These are phyloP conservation scores for Schizotus pectinicornis DNA, from an alignment of 2,888 invertebrate species.

Conservation along the genomic window DNA sequence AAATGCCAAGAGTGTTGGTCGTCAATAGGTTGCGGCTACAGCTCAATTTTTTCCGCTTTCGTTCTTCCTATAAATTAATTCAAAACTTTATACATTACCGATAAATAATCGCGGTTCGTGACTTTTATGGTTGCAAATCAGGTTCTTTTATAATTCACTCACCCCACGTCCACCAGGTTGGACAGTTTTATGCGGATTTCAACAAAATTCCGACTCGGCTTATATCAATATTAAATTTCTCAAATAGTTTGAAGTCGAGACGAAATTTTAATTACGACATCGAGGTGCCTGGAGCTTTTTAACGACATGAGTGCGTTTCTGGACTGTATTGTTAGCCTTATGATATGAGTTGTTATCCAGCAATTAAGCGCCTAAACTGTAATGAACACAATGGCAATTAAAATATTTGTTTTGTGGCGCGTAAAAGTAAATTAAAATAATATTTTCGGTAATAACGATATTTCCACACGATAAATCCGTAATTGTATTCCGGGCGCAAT, in stretches of 20 bases:
- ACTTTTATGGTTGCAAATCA: slow-evolving; percentile 15
- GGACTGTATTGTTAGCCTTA: slow-evolving; percentile 18
- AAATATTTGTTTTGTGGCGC: slow-evolving; percentile 29
- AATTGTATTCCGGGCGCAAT: slow-evolving; percentile 20
- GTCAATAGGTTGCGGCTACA: neutral
- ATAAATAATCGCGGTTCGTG: slow-evolving; percentile 4
- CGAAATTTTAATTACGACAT: neutral
- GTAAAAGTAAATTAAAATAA: slow-evolving; percentile 28
- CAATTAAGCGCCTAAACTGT: slow-evolving; percentile 28
- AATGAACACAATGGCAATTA: slow-evolving; percentile 27
- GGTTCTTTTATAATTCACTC: neutral
- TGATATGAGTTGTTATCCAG: slow-evolving; percentile 20
- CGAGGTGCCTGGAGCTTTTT: too few relatives aligned
- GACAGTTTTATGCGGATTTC: slow-evolving; percentile 8
- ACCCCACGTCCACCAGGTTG: neutral
- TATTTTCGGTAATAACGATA: slow-evolving; percentile 14
- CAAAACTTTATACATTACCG: slow-evolving; percentile 4
- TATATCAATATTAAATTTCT: neutral
- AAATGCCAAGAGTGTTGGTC: too few relatives aligned
- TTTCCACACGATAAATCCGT: slow-evolving; percentile 27
- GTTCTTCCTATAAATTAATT: slow-evolving; percentile 1
- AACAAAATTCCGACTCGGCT: slow-evolving; percentile 3
- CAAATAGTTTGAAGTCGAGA: neutral
- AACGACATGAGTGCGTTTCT: slow-evolving; percentile 2
- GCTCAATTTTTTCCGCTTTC: slow-evolving; percentile 1